Evolutionary conservation across 2,888 invertebrate genomes (phyloP).

Genomic region (Zeuzera pyrina): DNA sequence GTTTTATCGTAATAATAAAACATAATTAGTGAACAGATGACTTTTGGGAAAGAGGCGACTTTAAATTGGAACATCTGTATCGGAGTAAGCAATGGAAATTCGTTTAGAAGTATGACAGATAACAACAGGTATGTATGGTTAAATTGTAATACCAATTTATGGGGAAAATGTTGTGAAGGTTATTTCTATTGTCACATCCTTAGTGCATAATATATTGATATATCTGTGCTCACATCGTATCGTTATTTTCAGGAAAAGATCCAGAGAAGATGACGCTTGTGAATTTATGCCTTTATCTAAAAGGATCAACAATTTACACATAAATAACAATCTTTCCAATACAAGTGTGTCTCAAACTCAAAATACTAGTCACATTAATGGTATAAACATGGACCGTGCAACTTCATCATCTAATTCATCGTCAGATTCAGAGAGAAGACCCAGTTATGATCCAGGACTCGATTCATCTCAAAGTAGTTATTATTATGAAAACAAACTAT

Average conservation of each 20-base stretch:
- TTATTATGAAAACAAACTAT: constrained; percentile 89
- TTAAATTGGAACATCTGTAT: constrained; percentile 39
- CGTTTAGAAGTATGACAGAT: constrained; percentile 55
- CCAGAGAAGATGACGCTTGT: constrained; percentile 81
- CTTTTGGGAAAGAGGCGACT: constrained; percentile 39
- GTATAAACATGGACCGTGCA: constrained; percentile 38
- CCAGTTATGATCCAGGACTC: constrained; percentile 83
- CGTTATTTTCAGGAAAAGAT: constrained; percentile 78
- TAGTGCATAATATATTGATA: too few species aligned
- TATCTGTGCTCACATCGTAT: not conserved
- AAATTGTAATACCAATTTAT: constrained; percentile 2
- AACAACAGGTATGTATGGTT: constrained; percentile 56
- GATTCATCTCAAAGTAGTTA: constrained; percentile 85
- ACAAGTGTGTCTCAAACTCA: constrained; percentile 30
- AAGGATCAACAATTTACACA: constrained; percentile 90
- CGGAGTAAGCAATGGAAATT: constrained; percentile 44
- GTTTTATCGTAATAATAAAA: constrained; percentile 4
- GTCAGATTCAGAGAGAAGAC: constrained; percentile 45
- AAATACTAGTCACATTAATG: constrained; percentile 44
- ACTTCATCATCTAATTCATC: constrained; percentile 44
- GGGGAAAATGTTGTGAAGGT: too few species aligned
- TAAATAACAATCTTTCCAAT: constrained; percentile 73
- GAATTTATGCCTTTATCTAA: constrained; percentile 93
- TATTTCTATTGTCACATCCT: too few species aligned
- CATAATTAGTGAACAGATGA: constrained; percentile 35